Evolutionary conservation across 2,888 invertebrate species (phyloP).

Genomic region (Linyphia triangularis): DNA sequence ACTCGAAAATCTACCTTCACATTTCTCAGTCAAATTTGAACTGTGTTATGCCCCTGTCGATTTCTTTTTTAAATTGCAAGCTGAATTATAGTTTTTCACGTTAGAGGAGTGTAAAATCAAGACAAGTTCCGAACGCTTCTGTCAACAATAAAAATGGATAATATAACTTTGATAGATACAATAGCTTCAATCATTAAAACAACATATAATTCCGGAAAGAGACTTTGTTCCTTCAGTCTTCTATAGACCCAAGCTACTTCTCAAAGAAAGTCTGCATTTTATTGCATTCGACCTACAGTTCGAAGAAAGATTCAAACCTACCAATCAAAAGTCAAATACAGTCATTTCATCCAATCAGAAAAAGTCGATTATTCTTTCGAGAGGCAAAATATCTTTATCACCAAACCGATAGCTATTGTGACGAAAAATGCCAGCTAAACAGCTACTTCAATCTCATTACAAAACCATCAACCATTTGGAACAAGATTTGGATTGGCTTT

Average conservation of each 20-base stretch:
- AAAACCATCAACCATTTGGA: slow-evolving; percentile 52
- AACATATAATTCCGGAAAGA: background rate
- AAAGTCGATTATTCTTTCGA: slow-evolving; percentile 29
- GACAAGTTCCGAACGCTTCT: too few species aligned
- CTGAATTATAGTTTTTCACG: too few species aligned
- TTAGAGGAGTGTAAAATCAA: too few species aligned
- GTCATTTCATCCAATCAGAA: slow-evolving; percentile 56
- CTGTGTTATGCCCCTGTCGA: too few species aligned
- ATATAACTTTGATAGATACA: background rate
- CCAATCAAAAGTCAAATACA: slow-evolving; percentile 50
- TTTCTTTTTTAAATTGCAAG: too few species aligned
- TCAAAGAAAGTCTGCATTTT: too few species aligned
- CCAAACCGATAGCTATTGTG: slow-evolving; percentile 40
- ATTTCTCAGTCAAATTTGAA: too few species aligned
- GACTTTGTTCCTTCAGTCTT: background rate
- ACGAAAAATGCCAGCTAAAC: slow-evolving; percentile 49
- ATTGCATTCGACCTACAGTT: background rate
- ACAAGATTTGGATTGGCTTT: slow-evolving; percentile 17
- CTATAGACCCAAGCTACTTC: background rate
- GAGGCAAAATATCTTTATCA: slow-evolving; percentile 55
- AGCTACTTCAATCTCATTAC: slow-evolving; percentile 56
- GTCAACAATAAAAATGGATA: background rate
- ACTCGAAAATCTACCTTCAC: too few species aligned
- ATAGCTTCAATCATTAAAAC: background rate
- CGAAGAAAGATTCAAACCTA: slow-evolving; percentile 13